These are phyloP conservation scores for Eurois occulta DNA, from an alignment of 2,888 invertebrate species.

Conservation along the genomic window DNA sequence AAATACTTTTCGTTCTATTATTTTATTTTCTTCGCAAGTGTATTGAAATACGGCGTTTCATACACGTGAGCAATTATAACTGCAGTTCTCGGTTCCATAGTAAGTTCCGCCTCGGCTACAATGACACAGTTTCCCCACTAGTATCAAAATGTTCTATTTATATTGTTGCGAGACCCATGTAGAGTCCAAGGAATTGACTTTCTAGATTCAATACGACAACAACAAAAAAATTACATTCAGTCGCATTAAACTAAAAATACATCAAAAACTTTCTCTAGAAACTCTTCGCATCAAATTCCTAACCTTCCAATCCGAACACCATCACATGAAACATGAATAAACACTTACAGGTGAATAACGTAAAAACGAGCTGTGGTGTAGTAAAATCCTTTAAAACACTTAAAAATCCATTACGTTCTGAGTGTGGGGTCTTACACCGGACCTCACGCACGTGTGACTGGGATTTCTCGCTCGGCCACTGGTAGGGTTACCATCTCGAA, in stretches of 20 bases:
- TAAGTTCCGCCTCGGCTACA: background rate
- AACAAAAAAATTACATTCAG: too few species aligned
- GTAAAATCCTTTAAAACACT: slow-evolving; percentile 64
- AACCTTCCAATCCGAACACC: slow-evolving; percentile 3
- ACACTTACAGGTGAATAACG: slow-evolving; percentile 49
- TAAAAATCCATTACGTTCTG: slow-evolving; percentile 63
- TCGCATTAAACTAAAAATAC: background rate
- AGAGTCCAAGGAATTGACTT: background rate
- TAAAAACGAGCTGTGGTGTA: slow-evolving; percentile 45
- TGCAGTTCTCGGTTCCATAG: too few species aligned
- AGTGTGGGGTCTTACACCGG: slow-evolving; percentile 45
- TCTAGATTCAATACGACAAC: background rate
- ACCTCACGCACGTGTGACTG: slow-evolving; percentile 54
- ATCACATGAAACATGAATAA: slow-evolving; percentile 50
- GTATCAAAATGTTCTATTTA: too few species aligned
- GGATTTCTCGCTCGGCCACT: slow-evolving; percentile 19
- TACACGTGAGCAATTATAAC: too few species aligned
- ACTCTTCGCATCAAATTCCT: background rate
- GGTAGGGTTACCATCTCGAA: slow-evolving; percentile 1
- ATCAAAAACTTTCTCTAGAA: background rate
- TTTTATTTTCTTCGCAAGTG: too few species aligned
- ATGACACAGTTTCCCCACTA: background rate
- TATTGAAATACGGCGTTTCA: too few species aligned
- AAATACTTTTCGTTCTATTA: too few species aligned
- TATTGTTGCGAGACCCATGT: too few species aligned